Evolutionary conservation across 2,113 vertebrate genomes (phyloP).

Genomic region (Lepus americanus): DNA sequence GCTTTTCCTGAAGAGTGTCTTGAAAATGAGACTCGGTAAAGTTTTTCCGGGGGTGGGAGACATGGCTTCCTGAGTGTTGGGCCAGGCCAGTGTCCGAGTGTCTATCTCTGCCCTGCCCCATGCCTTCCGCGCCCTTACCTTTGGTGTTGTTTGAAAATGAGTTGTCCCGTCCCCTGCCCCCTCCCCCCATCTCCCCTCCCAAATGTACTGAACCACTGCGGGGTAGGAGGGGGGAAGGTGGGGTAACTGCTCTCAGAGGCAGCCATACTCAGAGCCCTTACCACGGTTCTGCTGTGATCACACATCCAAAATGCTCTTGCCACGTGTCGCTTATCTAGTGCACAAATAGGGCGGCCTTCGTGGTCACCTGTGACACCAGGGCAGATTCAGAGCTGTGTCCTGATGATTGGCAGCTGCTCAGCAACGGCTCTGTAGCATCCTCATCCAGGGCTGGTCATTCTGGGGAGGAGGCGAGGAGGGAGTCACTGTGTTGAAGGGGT

Average conservation of each 20-base stretch:
- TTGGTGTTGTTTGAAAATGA: constrained; percentile 8
- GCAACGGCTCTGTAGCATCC: not conserved
- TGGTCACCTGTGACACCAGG: not conserved
- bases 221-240: no score
- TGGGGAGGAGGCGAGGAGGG: not conserved
- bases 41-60: not conserved
- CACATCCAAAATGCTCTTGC: constrained; percentile 26
- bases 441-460: not conserved
- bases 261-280: no score
- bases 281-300: not conserved
- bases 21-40: not conserved
- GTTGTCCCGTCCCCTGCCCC: not conserved
- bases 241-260: no score
- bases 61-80: not conserved
- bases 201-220: no score
- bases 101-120: not conserved
- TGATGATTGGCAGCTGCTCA: not conserved
- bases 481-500: not conserved
- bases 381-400: not conserved
- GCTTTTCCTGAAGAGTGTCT: constrained; percentile 19
- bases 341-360: not conserved
- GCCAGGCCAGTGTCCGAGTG: not conserved
- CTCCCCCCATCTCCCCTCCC: no score
- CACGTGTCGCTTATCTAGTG: not conserved
- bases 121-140: not conserved